Evolutionary conservation across 2,888 invertebrate species (phyloP), one percentile per base, ranked within the genome.

Genomic region (Sinelater perroti): DNA sequence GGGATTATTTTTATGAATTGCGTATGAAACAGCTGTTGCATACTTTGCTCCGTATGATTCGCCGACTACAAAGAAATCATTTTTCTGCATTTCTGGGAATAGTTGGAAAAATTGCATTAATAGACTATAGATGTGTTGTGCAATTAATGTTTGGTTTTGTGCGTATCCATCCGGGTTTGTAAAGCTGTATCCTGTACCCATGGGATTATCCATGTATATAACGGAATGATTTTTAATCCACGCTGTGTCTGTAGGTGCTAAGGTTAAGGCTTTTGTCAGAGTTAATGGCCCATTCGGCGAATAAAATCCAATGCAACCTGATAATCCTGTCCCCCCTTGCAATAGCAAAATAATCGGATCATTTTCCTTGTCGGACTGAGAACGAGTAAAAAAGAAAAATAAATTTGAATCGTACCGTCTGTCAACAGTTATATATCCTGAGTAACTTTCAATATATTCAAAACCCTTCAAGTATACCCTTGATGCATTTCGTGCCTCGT

Each of bases 311-410:
- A 86, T 89, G 30, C 93, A 77, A 0, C 92, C 92, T 0, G 89
- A 83, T 0, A 90, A 90, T 0, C 92, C 92, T 0, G 93, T 93
- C 0, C 93, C 93, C 3, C 93, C 93, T 78, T 93, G 91, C 1
- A 93, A 80, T 93, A 93, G 94, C 4, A 93, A 77, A 0, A 93
- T 77, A 1, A 94, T 87, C 0, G 91, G 91, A 0, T 89, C 88
- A 31, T 80, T 77, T 56, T 80, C 79, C 38, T 66, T 67, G 54
- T 72, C 60, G 0, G 79, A 77, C 67, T 80, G 72, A 0, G 93
- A 87, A 0, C 93, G 93, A 73, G 95, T 94, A 72, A 90, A 95
- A n/a, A n/a, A n/a, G n/a, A n/a, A n/a, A n/a, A n/a, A n/a, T n/a
- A n/a, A n/a, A n/a, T n/a, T n/a, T n/a, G 93, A 92, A 66, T 90